Percentiles rank a stretch among this genome's conserved stretches.
Evolutionary conservation across 2,888 invertebrate genomes (phyloP).

Genomic region (Trypoxylon attenuatum): DNA sequence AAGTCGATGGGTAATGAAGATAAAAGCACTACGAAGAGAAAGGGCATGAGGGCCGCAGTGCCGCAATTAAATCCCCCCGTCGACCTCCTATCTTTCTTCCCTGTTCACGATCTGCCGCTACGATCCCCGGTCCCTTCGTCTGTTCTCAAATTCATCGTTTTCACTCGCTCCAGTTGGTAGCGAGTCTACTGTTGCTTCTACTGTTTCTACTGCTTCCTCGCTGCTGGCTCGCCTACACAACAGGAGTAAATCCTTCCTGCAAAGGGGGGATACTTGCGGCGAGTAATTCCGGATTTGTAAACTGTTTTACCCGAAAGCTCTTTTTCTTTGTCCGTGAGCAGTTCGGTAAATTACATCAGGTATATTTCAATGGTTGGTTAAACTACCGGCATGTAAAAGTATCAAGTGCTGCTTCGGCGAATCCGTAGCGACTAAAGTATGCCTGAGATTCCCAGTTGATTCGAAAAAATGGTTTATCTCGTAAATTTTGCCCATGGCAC

Average conservation of each 20-base stretch:
- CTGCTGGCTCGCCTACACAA: constrained; percentile 36
- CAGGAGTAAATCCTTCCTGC: constrained; percentile 39
- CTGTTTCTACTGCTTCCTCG: constrained; percentile 27
- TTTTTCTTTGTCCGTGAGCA: constrained; percentile 1
- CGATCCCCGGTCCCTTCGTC: constrained; percentile 6
- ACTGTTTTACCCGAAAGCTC: constrained; percentile 39
- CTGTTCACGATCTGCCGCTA: constrained; percentile 7
- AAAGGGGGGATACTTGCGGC: constrained; percentile 30
- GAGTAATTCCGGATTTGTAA: constrained; percentile 56
- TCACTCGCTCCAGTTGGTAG: too few species aligned
- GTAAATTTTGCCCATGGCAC: not conserved
- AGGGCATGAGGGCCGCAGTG: constrained; percentile 8
- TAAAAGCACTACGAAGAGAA: constrained; percentile 31
- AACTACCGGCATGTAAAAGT: constrained; percentile 12
- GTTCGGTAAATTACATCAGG: constrained; percentile 33
- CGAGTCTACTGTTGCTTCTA: not conserved
- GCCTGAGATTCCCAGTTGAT: not conserved
- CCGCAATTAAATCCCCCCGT: constrained; percentile 53
- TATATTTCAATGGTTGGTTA: constrained; percentile 19
- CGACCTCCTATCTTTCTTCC: constrained; percentile 12
- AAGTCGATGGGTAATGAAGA: constrained; percentile 54
- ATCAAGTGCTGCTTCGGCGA: not conserved
- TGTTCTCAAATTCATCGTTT: constrained; percentile 6
- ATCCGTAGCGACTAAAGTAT: not conserved
- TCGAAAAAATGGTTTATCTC: too few species aligned